These are phyloP conservation scores for Mesocricetus auratus DNA, from an alignment of 2,113 vertebrate species.

Conservation along the genomic window DNA sequence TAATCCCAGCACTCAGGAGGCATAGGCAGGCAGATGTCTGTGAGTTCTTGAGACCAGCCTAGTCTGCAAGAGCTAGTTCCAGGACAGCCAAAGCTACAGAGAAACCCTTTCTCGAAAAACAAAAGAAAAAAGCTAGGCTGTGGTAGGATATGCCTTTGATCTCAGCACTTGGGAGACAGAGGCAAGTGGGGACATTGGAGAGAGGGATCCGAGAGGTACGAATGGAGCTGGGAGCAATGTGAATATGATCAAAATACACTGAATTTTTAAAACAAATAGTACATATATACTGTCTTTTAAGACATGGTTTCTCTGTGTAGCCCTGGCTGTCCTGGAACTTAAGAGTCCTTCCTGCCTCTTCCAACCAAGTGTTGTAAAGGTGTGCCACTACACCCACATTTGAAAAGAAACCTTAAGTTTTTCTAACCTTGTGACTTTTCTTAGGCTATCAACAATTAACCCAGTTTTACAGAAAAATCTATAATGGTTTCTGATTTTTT, in stretches of 20 bases:
- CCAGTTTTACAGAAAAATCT: no score
- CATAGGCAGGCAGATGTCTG: no score
- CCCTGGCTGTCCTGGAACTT: not conserved
- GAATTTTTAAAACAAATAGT: not conserved
- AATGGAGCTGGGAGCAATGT: not conserved
- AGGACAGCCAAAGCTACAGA: no score
- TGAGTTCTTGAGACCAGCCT: no score
- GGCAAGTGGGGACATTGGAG: not conserved
- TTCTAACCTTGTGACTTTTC: constrained; percentile 11
- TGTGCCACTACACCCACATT: no score
- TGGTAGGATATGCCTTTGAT: no score
- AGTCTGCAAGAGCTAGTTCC: no score
- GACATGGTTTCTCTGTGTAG: not conserved
- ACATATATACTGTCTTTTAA: not conserved
- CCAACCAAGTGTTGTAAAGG: not conserved
- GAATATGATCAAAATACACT: not conserved
- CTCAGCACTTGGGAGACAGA: no score
- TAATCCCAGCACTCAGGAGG: no score
- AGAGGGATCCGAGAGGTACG: not conserved
- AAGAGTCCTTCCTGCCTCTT: not conserved
- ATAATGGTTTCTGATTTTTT: no score
- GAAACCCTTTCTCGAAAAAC: no score
- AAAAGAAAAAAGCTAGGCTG: no score
- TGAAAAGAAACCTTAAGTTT: not conserved
- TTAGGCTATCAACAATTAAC: not conserved